Conservation (phyloP, 2,888 invertebrate species). For the Nemapogon koenigi region DNA sequence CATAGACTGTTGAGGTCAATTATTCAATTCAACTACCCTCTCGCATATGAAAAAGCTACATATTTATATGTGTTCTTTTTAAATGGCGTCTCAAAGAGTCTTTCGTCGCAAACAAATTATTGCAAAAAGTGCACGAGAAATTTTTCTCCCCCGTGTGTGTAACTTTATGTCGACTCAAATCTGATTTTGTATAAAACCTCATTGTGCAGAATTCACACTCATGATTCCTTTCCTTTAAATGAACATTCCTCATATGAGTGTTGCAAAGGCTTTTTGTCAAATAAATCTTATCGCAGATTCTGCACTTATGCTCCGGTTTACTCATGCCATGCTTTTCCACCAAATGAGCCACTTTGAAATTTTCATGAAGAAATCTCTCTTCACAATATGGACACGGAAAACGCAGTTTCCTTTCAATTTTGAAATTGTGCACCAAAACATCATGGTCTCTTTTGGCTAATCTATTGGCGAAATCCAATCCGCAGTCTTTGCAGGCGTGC, state of each 20-base stretch:
- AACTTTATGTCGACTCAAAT: slow-evolving; percentile 17
- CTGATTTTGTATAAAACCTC: slow-evolving; percentile 43
- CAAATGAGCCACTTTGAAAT: slow-evolving; percentile 29
- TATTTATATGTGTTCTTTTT: slow-evolving; percentile 36
- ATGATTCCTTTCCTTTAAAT: slow-evolving; percentile 41
- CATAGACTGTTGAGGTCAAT: too few relatives aligned
- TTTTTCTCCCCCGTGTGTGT: slow-evolving; percentile 12
- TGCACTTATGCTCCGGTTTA: slow-evolving; percentile 36
- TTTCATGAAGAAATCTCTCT: slow-evolving; percentile 37
- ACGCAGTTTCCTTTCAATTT: slow-evolving; percentile 27
- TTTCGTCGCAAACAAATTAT: slow-evolving; percentile 35
- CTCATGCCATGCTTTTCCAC: slow-evolving; percentile 33
- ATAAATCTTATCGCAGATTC: slow-evolving; percentile 35
- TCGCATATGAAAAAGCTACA: too few relatives aligned
- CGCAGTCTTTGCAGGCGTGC: slow-evolving; percentile 29
- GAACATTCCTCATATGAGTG: slow-evolving; percentile 43
- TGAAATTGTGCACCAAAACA: slow-evolving; percentile 21
- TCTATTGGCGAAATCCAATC: slow-evolving; percentile 24
- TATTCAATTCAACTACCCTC: too few relatives aligned
- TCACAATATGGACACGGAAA: slow-evolving; percentile 37
- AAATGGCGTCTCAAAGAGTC: slow-evolving; percentile 43
- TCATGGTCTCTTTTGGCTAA: slow-evolving; percentile 27
- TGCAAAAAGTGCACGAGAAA: slow-evolving; percentile 14
- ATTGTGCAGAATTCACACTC: slow-evolving; percentile 42
- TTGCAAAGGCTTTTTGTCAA: slow-evolving; percentile 41